These are phyloP conservation scores for Ischnus inquisitorius DNA, from an alignment of 2,888 invertebrate genomes.

Conservation along the genomic window DNA sequence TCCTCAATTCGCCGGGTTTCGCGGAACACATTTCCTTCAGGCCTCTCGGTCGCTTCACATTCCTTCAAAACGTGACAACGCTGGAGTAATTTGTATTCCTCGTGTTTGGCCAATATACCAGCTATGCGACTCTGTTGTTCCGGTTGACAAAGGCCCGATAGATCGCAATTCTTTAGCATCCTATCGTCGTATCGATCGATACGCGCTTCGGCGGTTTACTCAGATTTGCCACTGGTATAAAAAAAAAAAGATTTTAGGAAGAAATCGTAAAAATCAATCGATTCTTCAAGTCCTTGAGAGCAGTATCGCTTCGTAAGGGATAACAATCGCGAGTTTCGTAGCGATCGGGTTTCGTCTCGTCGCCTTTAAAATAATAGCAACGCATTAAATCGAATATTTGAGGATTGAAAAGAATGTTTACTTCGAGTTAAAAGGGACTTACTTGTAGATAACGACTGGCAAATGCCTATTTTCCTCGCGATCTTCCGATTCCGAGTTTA, in stretches of 20 bases:
- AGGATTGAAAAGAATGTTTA: background rate
- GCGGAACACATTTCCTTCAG: constrained; percentile 85
- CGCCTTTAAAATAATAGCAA: constrained; percentile 86
- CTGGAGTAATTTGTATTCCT: constrained; percentile 89
- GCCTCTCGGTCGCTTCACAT: constrained; percentile 87
- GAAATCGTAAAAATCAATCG: constrained; percentile 85
- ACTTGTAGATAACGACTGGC: constrained; percentile 86
- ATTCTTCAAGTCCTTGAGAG: constrained; percentile 85
- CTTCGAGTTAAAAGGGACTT: constrained; percentile 64
- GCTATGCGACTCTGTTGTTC: constrained; percentile 93
- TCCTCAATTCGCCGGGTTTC: constrained; percentile 83
- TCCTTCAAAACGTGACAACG: constrained; percentile 87
- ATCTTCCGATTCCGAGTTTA: constrained; percentile 79
- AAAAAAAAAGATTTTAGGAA: constrained; percentile 86
- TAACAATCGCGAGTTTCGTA: constrained; percentile 92
- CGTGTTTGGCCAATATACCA: constrained; percentile 90
- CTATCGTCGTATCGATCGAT: constrained; percentile 91
- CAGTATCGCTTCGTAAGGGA: constrained; percentile 87
- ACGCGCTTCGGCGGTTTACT: constrained; percentile 88
- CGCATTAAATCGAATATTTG: background rate
- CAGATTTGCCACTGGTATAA: constrained; percentile 81
- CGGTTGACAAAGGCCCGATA: constrained; percentile 90
- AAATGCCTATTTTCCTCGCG: constrained; percentile 85
- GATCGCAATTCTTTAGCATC: constrained; percentile 92
- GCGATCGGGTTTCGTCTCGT: constrained; percentile 87